Conservation (phyloP, 2,797 vertebrate genomes). For the Cichlasoma orientale region DNA sequence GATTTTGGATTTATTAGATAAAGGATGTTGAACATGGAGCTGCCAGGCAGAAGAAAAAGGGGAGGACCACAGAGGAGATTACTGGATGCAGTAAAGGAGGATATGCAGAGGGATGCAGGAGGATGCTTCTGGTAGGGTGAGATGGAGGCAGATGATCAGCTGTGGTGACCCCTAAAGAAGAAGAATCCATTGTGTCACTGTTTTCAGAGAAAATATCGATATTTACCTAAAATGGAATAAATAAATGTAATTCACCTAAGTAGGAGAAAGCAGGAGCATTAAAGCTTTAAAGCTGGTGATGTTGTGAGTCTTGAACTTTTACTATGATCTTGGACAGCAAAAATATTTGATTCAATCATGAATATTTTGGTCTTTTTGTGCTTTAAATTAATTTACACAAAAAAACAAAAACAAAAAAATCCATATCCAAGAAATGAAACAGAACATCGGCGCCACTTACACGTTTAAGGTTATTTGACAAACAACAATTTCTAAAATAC, state of each 20-base stretch:
- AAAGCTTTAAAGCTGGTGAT: not conserved
- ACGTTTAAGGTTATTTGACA: constrained; percentile 5
- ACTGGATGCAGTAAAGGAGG: too few relatives aligned
- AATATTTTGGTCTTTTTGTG: not conserved
- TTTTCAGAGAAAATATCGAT: not conserved
- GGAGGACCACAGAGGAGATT: too few relatives aligned
- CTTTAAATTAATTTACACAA: not conserved
- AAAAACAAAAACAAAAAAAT: not conserved
- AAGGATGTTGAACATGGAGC: too few relatives aligned
- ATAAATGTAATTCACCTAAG: not conserved
- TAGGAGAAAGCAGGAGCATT: not conserved
- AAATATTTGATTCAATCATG: not conserved
- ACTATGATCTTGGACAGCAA: not conserved
- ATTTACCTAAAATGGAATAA: not conserved
- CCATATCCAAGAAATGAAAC: not conserved
- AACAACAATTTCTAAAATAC: constrained; percentile 5
- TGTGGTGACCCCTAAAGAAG: not conserved
- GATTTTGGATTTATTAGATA: too few relatives aligned
- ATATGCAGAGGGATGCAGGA: too few relatives aligned
- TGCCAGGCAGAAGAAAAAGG: too few relatives aligned
- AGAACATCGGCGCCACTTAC: not conserved
- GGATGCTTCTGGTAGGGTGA: too few relatives aligned
- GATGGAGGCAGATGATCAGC: too few relatives aligned
- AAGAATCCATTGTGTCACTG: not conserved
- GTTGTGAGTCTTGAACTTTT: not conserved